Base-by-base conservation (phyloP, 2,113 vertebrate species). In the Oryzias woworae region DNA sequence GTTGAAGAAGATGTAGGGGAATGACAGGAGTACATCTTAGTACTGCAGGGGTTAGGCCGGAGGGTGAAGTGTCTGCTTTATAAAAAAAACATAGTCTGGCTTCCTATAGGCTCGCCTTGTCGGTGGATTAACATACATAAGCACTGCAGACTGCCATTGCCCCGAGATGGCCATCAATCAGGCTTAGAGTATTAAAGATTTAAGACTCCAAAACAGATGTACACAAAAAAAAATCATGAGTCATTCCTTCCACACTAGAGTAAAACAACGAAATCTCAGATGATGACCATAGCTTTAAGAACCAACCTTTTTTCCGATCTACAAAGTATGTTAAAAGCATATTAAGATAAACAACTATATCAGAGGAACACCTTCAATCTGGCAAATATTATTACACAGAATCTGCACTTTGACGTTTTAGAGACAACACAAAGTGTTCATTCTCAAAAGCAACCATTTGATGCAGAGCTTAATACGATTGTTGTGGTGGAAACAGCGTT, bases 111-210 rank as follows among this genome's bases (percentile, higher is more conserved):
- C 82, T 77, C 69, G 69, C 41, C 83, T 84, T 64, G 63, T 78
- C 71, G 58, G 69, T 75, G 85, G 82, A 86, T 81, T 87, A 83
- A 77, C 82, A 79, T 83, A 81, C 83, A 80, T 73, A 76, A 69
- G 67, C 61, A 31, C 57, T 66, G 68, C 54, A 66, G 66, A 77
- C 66, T 66, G 50, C 77, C 81, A 66, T 61, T 82, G 69, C 76
- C 85, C 85, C 79, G 84, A 83, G 76, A 87, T 85, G 88, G 84
- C 67, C 82, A 82, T 84, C 75, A 70, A 78, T 80, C 85, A 80
- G 66, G 54, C 67, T 20, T 48, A 2, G 73, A 61, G 71, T 82
- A 83, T 77, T 69, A 67, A 58, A 74, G 79, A 87, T 88, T 48
- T 81, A 85, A 61, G 45, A 49, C 5, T 18, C 10, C 71, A 58